A percentile compares a stretch with the other conserved stretches of the same genome.
These are phyloP conservation scores for Octonoba sinensis DNA, from an alignment of 2,888 invertebrate genomes.

Conservation along the genomic window DNA sequence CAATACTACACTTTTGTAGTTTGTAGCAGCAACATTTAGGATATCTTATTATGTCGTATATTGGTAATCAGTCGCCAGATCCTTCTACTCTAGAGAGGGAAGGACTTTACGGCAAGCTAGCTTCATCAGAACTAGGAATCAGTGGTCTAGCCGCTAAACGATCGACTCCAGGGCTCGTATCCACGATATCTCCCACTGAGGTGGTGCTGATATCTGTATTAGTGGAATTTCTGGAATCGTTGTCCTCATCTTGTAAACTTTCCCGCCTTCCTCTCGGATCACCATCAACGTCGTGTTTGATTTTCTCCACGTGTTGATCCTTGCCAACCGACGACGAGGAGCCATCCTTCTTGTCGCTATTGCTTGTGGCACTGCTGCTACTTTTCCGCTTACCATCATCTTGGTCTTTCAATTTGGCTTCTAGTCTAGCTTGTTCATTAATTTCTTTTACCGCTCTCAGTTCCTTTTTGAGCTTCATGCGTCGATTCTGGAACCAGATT, in stretches of 20 bases:
- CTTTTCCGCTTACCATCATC: constrained; percentile 55
- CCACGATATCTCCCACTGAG: constrained; percentile 61
- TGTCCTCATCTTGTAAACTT: constrained; percentile 54
- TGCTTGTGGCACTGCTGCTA: constrained; percentile 25
- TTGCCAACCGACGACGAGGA: constrained; percentile 41
- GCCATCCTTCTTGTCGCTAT: constrained; percentile 48
- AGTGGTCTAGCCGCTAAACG: constrained; percentile 53
- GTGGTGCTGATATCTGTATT: constrained; percentile 63
- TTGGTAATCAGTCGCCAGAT: constrained; percentile 50
- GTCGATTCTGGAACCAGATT: constrained; percentile 91
- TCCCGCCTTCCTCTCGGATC: constrained; percentile 49
- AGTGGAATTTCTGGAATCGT: constrained; percentile 62
- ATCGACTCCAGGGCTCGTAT: constrained; percentile 53
- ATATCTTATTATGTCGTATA: constrained; percentile 54
- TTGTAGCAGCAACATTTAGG: constrained; percentile 54
- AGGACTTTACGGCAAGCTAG: constrained; percentile 54
- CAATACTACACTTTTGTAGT: constrained; percentile 32
- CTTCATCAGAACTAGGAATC: constrained; percentile 61
- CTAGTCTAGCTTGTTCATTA: constrained; percentile 63
- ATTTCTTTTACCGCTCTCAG: constrained; percentile 89
- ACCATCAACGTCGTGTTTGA: constrained; percentile 44
- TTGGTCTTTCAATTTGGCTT: constrained; percentile 64
- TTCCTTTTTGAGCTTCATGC: constrained; percentile 97
- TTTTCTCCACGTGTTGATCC: constrained; percentile 50
- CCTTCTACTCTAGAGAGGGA: neutral